phyloP scores from a whole-genome alignment of 2,797 vertebrate genomes.

The Anguilla obscura region DNA sequence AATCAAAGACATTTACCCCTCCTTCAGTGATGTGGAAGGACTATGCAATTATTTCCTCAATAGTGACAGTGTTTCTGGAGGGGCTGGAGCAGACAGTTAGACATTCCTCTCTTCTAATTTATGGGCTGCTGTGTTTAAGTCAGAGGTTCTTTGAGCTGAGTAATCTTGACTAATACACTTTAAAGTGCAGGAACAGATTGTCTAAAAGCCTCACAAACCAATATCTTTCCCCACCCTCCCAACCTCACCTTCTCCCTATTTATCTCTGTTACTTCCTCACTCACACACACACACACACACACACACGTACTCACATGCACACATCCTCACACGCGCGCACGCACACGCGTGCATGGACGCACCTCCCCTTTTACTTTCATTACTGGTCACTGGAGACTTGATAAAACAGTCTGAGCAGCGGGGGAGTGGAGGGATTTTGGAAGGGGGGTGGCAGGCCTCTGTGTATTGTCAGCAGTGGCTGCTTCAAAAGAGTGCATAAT shows the following conservation, averaged over 20 bases:
- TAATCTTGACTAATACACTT: constrained; percentile 48
- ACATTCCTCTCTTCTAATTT: constrained; percentile 47
- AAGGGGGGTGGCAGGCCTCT: constrained; percentile 35
- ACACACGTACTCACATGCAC: background rate
- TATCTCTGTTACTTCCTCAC: constrained; percentile 23
- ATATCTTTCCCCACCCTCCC: background rate
- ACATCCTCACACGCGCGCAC: constrained; percentile 13
- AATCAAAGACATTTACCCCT: constrained; percentile 18
- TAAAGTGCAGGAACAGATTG: constrained; percentile 42
- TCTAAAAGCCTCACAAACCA: constrained; percentile 30
- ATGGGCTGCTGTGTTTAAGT: constrained; percentile 40
- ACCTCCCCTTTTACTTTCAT: constrained; percentile 26
- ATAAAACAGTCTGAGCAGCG: constrained; percentile 45
- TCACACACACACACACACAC: constrained; percentile 18
- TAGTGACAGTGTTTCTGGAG: constrained; percentile 42
- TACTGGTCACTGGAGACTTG: constrained; percentile 41
- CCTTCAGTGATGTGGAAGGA: constrained; percentile 24
- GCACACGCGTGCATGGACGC: constrained; percentile 12
- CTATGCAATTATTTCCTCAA: constrained; percentile 40
- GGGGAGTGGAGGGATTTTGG: constrained; percentile 17
- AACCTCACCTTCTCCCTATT: constrained; percentile 23
- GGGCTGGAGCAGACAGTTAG: constrained; percentile 30
- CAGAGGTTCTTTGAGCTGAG: constrained; percentile 34
- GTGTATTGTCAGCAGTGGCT: constrained; percentile 49
- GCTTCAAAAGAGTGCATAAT: constrained; percentile 41